Percentiles rank a stretch among this genome's conserved stretches.
Evolutionary conservation across 2,797 vertebrate genomes (phyloP).

Genomic region (Clarias fuscus): DNA sequence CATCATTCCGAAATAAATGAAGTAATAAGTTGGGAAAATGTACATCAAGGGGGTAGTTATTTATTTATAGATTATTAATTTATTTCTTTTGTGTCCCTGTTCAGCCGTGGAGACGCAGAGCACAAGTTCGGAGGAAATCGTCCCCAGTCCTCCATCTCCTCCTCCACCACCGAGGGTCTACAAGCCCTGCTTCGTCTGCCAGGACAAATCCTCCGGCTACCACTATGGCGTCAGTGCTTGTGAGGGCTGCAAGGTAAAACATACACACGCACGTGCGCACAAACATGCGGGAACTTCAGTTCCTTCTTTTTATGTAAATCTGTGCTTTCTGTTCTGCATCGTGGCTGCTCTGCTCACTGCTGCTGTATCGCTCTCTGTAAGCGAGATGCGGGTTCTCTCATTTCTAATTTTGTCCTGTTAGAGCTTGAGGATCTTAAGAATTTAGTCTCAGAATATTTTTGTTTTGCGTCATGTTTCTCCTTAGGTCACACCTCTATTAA

Average conservation of each 20-base stretch:
- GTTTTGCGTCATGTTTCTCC: too few species aligned
- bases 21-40: too few species aligned
- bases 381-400: neutral
- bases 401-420: neutral
- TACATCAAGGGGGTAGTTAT: too few species aligned
- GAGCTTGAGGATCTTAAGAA: too few species aligned
- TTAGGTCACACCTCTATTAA: too few species aligned
- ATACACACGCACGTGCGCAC: neutral
- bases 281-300: neutral
- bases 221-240: conserved; percentile 90
- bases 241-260: conserved; percentile 71
- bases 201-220: conserved; percentile 87
- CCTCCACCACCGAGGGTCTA: conserved; percentile 83
- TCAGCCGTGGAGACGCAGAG: conserved; percentile 80
- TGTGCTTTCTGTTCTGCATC: neutral
- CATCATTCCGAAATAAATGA: too few species aligned
- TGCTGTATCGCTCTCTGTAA: neutral
- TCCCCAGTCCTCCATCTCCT: conserved; percentile 77
- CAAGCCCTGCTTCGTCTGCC: conserved; percentile 88
- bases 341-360: neutral
- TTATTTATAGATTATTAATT: neutral
- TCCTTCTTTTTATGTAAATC: neutral
- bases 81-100: neutral
- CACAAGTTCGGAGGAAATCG: conserved; percentile 86
- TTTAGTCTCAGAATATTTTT: too few species aligned